These are phyloP conservation scores for Phaedon cochleariae DNA, from an alignment of 2,888 invertebrate species.

Conservation along the genomic window DNA sequence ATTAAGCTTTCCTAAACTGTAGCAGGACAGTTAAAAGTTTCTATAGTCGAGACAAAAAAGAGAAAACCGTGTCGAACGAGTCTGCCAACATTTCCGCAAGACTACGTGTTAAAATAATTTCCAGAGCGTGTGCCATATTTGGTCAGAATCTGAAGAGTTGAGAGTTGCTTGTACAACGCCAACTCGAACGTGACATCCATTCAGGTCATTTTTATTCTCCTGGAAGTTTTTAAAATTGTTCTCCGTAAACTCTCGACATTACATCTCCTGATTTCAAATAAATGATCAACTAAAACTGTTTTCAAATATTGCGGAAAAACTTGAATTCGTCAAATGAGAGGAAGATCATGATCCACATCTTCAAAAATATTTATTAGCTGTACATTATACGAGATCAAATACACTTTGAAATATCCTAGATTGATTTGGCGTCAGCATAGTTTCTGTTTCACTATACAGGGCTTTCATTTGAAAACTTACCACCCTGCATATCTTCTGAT, in stretches of 20 bases:
- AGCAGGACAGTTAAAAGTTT: conserved; percentile 4
- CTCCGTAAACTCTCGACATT: background rate
- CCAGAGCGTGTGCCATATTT: conserved; percentile 9
- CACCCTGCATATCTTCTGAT: too few relatives aligned
- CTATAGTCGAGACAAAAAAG: conserved; percentile 3
- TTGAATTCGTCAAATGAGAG: too few relatives aligned
- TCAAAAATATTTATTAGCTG: too few relatives aligned
- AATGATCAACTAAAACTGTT: too few relatives aligned
- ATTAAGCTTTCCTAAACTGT: conserved; percentile 8
- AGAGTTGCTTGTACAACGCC: conserved; percentile 3
- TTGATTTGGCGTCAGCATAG: too few relatives aligned
- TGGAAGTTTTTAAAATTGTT: background rate
- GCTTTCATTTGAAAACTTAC: too few relatives aligned
- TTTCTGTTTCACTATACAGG: too few relatives aligned
- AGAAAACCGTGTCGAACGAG: background rate
- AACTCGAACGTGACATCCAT: conserved; percentile 7
- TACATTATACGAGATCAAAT: too few relatives aligned
- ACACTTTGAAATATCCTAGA: too few relatives aligned
- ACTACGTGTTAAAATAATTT: conserved; percentile 18
- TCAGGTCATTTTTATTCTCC: background rate
- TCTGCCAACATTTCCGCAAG: conserved; percentile 10
- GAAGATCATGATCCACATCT: too few relatives aligned
- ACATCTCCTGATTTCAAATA: too few relatives aligned
- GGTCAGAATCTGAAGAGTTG: background rate
- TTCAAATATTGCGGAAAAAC: too few relatives aligned